A percentile compares a stretch with the other conserved stretches of the same genome.
These are phyloP conservation scores for Corella eumyota DNA, from an alignment of 23 tunicate species.

Conservation along the genomic window DNA sequence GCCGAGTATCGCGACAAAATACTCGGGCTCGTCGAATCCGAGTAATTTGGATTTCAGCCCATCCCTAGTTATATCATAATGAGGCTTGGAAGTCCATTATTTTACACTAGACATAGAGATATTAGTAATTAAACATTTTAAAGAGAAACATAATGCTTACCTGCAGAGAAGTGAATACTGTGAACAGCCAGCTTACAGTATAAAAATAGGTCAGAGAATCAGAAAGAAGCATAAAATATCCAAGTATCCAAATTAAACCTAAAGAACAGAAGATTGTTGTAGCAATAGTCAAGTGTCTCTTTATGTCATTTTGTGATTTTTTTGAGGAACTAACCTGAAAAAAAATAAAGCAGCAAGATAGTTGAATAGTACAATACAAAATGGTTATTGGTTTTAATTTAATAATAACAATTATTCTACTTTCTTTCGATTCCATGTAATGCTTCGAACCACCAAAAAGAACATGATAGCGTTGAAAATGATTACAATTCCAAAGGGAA, in stretches of 20 bases:
- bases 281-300: not conserved
- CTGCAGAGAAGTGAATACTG: slow-evolving; percentile 15
- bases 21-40: too few relatives aligned
- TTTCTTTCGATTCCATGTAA: slow-evolving; percentile 12
- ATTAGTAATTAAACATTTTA: too few relatives aligned
- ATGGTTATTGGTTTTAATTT: too few relatives aligned
- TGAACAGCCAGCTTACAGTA: slow-evolving; percentile 20
- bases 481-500: slow-evolving; percentile 33
- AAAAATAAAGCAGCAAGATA: not conserved
- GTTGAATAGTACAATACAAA: too few relatives aligned
- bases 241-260: slow-evolving; percentile 3
- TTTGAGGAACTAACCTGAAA: not conserved
- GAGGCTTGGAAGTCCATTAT: too few relatives aligned
- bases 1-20: too few relatives aligned
- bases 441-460: slow-evolving; percentile 11
- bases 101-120: too few relatives aligned
- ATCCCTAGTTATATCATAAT: too few relatives aligned
- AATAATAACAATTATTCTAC: slow-evolving; percentile 16
- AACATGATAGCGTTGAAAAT: slow-evolving; percentile 29
- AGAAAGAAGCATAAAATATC: slow-evolving; percentile 34
- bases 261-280: not conserved
- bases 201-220: slow-evolving; percentile 3
- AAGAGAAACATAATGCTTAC: too few relatives aligned
- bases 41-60: too few relatives aligned
- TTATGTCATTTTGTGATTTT: not conserved